Base-by-base conservation (phyloP, 2,797 vertebrate species). In the Coranthus polyacanthus region DNA sequence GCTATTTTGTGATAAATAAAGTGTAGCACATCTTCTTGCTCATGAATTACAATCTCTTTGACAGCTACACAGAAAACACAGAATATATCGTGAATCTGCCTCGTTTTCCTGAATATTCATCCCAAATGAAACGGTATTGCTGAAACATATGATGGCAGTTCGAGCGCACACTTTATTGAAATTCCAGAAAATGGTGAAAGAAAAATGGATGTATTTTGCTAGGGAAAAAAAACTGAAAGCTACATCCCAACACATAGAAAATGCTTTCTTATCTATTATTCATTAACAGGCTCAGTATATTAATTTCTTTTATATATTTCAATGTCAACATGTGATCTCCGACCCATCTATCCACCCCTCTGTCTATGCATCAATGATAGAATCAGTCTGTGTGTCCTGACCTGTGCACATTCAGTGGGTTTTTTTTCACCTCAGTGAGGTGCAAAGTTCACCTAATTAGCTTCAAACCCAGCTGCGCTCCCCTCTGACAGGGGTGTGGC, bases 11-110 rank as follows among this genome's bases (percentile, higher is more conserved):
- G 72, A 80, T 76, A 83, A 77, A 59, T 78, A 56, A 84, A 68
- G 59, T 76, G 75, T 69, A 29, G 57, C 68, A 75, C 75, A 77
- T 85, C 61, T 78, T 39, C 58, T 62, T 75, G 56, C 84, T 82
- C 79, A 81, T 90, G 78, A 88, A 88, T 88, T 87, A 59, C 81
- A 76, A 85, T 88, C 72, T 78, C 71, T 80, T 64, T 85, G 83
- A 90, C 83, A 88, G 75, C 70, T 34, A 54, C 58, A 64, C 72
- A 36, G 72, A 51, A n/a, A 58, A 61, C 56, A 51, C 38, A 43
- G 64, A 75, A 52, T 22, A 72, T 52, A 41, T 58, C 57, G 67
- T 60, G 77, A 82, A 77, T 87, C 59, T 76, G 66, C 69, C 60
- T 47, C 36, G 16, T 57, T 44, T 61, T 75, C 44, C n/a, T 17